Conservation (phyloP, 2,888 invertebrate species). For the Chalcosyrphus nemorum region DNA sequence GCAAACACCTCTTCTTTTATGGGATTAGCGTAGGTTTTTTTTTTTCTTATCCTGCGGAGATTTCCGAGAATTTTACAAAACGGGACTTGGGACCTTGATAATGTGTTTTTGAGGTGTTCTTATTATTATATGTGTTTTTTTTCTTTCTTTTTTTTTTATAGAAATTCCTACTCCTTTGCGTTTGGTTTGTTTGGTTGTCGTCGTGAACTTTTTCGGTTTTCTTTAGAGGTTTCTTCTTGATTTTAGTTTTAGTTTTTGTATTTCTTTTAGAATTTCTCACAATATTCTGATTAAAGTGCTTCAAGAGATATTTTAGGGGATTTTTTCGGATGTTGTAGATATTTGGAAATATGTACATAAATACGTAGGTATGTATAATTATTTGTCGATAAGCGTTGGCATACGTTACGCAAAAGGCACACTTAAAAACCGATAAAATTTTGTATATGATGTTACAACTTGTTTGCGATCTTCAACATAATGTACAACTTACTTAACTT, state of each 20-base stretch:
- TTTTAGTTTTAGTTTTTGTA: neutral
- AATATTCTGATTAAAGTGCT: neutral
- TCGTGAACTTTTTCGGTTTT: constrained; percentile 25
- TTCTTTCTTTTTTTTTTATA: constrained; percentile 31
- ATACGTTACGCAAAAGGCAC: too few species aligned
- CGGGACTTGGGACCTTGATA: constrained; percentile 72
- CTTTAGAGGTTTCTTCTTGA: constrained; percentile 20
- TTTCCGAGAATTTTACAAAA: constrained; percentile 73
- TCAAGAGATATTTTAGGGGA: neutral
- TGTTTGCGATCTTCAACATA: too few species aligned
- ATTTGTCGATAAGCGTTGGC: too few species aligned
- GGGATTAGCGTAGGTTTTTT: constrained; percentile 62
- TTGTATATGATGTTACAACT: too few species aligned
- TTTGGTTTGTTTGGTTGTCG: neutral
- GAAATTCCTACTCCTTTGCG: constrained; percentile 44
- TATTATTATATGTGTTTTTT: constrained; percentile 23
- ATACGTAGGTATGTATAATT: too few species aligned
- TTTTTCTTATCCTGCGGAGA: constrained; percentile 54
- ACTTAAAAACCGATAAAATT: too few species aligned
- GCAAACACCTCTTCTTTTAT: constrained; percentile 74
- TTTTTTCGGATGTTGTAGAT: neutral
- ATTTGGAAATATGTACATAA: neutral
- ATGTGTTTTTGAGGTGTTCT: constrained; percentile 69
- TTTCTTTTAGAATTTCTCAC: constrained; percentile 38
- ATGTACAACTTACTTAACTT: too few species aligned